These are phyloP conservation scores for Hylaeus volcanicus DNA, from an alignment of 1,140 invertebrate genomes.

Conservation along the genomic window DNA sequence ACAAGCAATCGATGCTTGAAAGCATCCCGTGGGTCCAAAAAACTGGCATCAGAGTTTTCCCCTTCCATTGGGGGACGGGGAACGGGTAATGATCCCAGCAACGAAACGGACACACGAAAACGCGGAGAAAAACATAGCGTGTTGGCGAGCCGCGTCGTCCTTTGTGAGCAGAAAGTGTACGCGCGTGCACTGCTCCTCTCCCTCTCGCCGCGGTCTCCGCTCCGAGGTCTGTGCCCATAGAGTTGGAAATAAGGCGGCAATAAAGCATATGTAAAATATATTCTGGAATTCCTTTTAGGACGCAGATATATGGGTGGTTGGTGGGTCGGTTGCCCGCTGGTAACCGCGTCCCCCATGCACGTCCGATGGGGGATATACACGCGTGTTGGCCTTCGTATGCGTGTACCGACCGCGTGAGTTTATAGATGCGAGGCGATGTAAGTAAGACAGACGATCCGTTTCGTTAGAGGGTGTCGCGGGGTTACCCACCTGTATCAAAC, in stretches of 20 bases:
- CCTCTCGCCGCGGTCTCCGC: conserved; percentile 5
- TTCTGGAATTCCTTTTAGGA: conserved; percentile 81
- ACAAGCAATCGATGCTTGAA: not conserved
- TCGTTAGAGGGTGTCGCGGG: conserved; percentile 73
- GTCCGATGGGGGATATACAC: conserved; percentile 55
- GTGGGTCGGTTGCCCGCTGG: conserved; percentile 73
- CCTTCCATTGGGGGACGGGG: not conserved
- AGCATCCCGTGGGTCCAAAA: not conserved
- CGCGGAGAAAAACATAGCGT: conserved; percentile 30
- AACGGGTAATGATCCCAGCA: not conserved
- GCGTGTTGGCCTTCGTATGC: conserved; percentile 48
- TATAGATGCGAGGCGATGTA: conserved; percentile 66
- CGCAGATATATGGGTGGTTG: conserved; percentile 78
- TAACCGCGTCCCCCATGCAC: conserved; percentile 66
- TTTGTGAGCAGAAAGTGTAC: conserved; percentile 33
- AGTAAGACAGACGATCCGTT: conserved; percentile 75
- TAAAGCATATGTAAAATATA: conserved; percentile 82
- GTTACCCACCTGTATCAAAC: conserved; percentile 73
- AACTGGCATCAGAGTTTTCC: not conserved
- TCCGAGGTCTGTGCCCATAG: conserved; percentile 62
- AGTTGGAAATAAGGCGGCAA: conserved; percentile 80
- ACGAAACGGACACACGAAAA: conserved; percentile 23
- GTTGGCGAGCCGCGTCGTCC: conserved; percentile 13
- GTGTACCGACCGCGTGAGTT: conserved; percentile 66
- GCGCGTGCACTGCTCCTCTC: conserved; percentile 19